Evolutionary conservation across 2,797 vertebrate species (phyloP).

Genomic region (Notolepis coatsorum): DNA sequence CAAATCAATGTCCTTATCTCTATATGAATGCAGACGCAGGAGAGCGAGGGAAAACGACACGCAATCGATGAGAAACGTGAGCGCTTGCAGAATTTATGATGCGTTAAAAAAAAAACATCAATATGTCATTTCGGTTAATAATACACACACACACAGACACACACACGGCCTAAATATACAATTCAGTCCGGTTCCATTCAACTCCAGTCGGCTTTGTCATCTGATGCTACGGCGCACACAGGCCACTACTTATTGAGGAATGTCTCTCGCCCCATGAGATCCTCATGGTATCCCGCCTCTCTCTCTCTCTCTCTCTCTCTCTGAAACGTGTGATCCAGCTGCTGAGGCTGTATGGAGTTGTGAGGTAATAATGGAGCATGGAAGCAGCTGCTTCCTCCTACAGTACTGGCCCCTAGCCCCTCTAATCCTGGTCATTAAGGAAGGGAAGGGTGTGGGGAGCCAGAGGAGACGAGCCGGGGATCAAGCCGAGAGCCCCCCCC

Average conservation of each 20-base stretch:
- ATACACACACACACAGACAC: too few relatives aligned
- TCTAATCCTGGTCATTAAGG: conserved; percentile 85
- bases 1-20: conserved; percentile 47
- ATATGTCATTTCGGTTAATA: conserved; percentile 34
- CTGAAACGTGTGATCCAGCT: conserved; percentile 80
- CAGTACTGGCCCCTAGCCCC: conserved; percentile 77
- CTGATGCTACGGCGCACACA: conserved; percentile 52
- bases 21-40: conserved; percentile 17
- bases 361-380: conserved; percentile 83
- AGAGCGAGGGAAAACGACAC: background rate
- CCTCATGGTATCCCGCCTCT: conserved; percentile 59
- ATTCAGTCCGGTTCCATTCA: conserved; percentile 47
- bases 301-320: conserved; percentile 44
- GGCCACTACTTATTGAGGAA: conserved; percentile 62
- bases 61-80: conserved; percentile 36
- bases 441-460: conserved; percentile 73
- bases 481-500: conserved; percentile 61
- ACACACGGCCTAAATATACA: conserved; percentile 62
- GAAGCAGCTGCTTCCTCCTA: conserved; percentile 84
- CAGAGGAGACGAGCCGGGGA: conserved; percentile 43
- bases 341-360: conserved; percentile 78
- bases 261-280: conserved; percentile 74
- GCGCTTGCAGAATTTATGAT: conserved; percentile 25
- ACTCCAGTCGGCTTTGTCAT: conserved; percentile 63
- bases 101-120: background rate